Conservation (phyloP, 2,797 vertebrate species). For the Microctenopoma steveboyesi region DNA sequence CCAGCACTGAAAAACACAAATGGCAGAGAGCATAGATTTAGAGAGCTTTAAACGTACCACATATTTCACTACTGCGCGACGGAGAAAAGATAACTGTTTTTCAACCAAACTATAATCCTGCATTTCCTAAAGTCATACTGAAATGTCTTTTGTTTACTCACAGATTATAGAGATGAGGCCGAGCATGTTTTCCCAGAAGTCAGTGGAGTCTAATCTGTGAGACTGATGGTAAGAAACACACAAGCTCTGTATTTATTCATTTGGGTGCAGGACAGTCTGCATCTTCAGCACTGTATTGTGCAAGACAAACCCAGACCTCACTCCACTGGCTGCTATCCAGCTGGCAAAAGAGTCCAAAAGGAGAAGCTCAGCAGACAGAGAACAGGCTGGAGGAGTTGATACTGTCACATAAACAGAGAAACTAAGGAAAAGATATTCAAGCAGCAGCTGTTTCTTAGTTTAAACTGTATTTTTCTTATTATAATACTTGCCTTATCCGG, state of each 20-base stretch:
- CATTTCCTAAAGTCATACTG: neutral
- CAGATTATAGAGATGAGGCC: conserved; percentile 17
- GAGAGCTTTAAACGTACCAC: neutral
- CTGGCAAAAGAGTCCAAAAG: neutral
- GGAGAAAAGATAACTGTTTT: neutral
- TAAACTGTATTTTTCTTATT: no score
- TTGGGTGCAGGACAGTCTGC: neutral
- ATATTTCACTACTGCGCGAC: neutral
- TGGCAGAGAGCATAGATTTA: no score
- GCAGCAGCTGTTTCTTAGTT: neutral
- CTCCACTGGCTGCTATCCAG: conserved; percentile 9
- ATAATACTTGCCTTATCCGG: neutral
- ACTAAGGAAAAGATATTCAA: neutral
- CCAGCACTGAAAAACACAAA: conserved; percentile 40
- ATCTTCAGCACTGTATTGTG: neutral
- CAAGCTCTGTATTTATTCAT: conserved; percentile 34
- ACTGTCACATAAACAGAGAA: neutral
- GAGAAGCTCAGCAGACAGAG: neutral
- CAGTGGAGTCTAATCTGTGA: neutral
- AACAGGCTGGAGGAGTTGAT: no score
- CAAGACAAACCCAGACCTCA: neutral
- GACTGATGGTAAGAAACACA: neutral
- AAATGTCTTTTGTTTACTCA: conserved; percentile 29
- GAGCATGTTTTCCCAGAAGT: conserved; percentile 29
- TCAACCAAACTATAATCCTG: neutral